Evolutionary conservation across 2,113 vertebrate species (phyloP), one percentile per base, ranked within the genome.

Genomic region (Empidonax alnorum): DNA sequence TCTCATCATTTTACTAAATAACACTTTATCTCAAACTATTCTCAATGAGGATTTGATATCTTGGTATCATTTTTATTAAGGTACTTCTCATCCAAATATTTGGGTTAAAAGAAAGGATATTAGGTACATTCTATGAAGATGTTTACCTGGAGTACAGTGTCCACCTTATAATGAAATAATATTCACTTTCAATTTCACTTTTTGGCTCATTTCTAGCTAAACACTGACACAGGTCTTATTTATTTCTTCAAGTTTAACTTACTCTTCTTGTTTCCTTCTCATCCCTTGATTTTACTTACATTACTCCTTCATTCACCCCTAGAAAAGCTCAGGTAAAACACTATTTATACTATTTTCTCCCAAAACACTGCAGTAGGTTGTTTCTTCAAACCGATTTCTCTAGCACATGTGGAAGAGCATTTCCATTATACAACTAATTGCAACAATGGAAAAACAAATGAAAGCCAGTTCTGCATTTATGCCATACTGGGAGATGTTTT

Each of bases 321-420:
- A 65, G 39, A 90, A 92, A 35, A 67, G 47, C 22, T 24, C 35
- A 83, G 12, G 27, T 33, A 55, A 73, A 80, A 53, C 46, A 62
- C 65, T 22, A 65, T 44, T 42, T 47, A 61, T 1, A 44, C 6
- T 4, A 24, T 27, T 58, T 55, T 44, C 14, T 83, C 83, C 30
- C 9, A 7, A 62, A 82, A 63, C 28, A 17, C 4, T 52, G 17
- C 31, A 92, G 20, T 11, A 66, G 33, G 18, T 4, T 84, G 39
- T 53, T 90, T 69, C 59, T 78, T 78, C 55, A 80, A 78, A 81
- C 9, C 1, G 1, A 23, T 71, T 81, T 84, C 14, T 76, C 63
- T 39, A 87, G 7, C 0, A 53, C 2, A 0, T 8, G 6, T 24
- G 28, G 61, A 78, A n/a, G 6, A 71, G 16, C 8, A 58, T 28